These are phyloP conservation scores for Coleophora deauratella DNA, from an alignment of 2,888 invertebrate species.

Conservation along the genomic window DNA sequence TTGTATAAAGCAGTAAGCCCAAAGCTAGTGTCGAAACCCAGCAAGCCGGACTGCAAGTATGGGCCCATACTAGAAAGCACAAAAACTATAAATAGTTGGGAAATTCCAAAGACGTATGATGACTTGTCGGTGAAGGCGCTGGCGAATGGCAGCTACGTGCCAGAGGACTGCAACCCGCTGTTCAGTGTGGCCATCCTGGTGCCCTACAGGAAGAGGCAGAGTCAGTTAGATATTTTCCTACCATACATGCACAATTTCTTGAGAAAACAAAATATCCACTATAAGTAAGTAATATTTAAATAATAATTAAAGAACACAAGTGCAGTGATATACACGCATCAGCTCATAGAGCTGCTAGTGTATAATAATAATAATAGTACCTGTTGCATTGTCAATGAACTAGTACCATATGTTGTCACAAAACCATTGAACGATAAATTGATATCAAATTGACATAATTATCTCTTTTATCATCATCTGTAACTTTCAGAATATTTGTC, in stretches of 20 bases:
- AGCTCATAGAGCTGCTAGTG: too few relatives aligned
- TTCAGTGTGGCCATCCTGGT: conserved; percentile 84
- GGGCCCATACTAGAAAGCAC: conserved; percentile 35
- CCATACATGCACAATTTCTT: conserved; percentile 91
- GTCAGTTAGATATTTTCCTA: conserved; percentile 84
- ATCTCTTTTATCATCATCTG: neutral
- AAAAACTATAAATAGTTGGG: conserved; percentile 27
- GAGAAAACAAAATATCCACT: conserved; percentile 87
- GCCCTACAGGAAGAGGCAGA: conserved; percentile 83
- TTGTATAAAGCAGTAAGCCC: conserved; percentile 32
- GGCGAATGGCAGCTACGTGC: conserved; percentile 26
- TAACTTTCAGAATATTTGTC: conserved; percentile 78
- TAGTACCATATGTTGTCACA: too few relatives aligned
- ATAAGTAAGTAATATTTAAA: conserved; percentile 68
- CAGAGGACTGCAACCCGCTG: conserved; percentile 30
- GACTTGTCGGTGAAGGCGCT: conserved; percentile 25
- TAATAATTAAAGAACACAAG: too few relatives aligned
- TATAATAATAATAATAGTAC: too few relatives aligned
- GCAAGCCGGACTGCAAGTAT: conserved; percentile 42
- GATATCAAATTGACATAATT: too few relatives aligned
- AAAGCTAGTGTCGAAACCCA: conserved; percentile 19
- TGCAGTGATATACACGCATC: too few relatives aligned
- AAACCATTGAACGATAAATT: too few relatives aligned
- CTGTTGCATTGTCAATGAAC: too few relatives aligned
- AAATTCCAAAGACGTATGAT: conserved; percentile 29